Evolutionary conservation across 2,113 vertebrate genomes (phyloP).

Genomic region (Podarcis cretensis): DNA sequence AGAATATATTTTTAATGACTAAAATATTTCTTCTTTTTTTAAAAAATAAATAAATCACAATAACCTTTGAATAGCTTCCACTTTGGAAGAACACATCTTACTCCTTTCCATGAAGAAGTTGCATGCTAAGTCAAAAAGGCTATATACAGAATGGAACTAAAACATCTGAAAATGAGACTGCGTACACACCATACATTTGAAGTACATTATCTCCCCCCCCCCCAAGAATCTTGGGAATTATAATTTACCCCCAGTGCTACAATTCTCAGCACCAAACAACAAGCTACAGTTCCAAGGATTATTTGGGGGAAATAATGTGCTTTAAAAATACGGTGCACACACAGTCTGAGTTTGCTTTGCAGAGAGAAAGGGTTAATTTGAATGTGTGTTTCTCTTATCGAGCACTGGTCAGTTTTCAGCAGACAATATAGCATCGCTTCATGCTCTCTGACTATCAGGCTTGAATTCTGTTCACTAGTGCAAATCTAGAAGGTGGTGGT

Average conservation of each 20-base stretch:
- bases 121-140: not conserved
- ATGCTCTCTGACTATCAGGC: not conserved
- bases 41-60: not conserved
- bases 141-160: not conserved
- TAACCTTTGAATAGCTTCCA: not conserved
- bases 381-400: not conserved
- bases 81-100: not conserved
- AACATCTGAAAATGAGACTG: not conserved
- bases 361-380: not conserved
- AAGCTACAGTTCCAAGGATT: too few species aligned
- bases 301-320: too few species aligned
- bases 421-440: not conserved
- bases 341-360: too few species aligned
- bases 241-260: too few species aligned
- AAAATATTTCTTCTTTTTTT: not conserved
- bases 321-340: too few species aligned
- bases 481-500: not conserved
- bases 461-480: not conserved
- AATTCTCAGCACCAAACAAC: too few species aligned
- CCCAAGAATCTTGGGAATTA: too few species aligned
- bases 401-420: not conserved
- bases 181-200: too few species aligned
- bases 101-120: not conserved
- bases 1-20: not conserved
- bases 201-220: too few species aligned